Evolutionary conservation across 2,113 vertebrate genomes (phyloP).

Genomic region (Pelusios castaneus): DNA sequence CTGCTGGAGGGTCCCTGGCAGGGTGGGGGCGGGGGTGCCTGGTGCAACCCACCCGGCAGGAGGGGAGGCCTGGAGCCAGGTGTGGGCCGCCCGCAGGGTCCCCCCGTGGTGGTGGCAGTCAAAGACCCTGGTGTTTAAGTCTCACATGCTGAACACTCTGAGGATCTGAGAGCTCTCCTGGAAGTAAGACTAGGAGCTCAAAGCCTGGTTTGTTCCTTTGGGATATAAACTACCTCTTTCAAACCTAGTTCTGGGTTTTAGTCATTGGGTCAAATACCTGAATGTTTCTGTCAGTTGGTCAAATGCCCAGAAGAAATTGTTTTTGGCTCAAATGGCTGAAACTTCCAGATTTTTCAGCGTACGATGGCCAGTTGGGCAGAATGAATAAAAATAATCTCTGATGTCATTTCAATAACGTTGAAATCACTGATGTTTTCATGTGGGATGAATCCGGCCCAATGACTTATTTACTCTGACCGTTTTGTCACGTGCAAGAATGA

Average conservation of each 20-base stretch:
- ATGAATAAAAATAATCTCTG: background rate
- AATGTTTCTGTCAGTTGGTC: background rate
- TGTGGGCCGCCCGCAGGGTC: no score
- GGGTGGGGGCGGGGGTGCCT: no score
- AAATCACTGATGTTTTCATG: background rate
- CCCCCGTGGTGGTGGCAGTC: no score
- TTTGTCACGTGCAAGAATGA: background rate
- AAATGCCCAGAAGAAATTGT: background rate
- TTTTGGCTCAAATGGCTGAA: background rate
- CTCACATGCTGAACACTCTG: background rate
- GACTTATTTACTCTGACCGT: background rate
- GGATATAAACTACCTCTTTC: background rate
- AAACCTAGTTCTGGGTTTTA: background rate
- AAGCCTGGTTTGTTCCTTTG: background rate
- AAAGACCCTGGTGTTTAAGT: no score
- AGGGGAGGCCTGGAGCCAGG: no score
- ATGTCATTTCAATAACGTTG: background rate
- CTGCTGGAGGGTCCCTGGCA: no score
- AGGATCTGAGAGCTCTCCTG: background rate
- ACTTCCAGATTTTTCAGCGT: background rate
- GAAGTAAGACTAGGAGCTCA: background rate
- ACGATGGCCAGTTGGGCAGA: background rate
- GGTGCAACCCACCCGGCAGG: no score
- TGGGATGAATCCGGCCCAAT: background rate
- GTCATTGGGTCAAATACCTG: background rate